phyloP scores from a whole-genome alignment of 2,888 invertebrate genomes.

The Bombyx huttoni region DNA sequence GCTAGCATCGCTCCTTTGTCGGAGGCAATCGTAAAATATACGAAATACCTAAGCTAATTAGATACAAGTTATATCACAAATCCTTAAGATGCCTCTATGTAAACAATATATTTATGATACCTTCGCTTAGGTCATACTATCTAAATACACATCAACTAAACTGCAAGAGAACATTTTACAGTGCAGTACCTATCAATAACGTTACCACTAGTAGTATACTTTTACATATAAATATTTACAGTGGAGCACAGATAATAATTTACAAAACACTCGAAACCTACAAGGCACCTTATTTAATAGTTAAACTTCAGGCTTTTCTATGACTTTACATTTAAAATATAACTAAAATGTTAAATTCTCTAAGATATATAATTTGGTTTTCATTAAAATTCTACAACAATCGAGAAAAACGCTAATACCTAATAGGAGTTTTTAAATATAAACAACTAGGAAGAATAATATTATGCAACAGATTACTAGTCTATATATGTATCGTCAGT shows the following conservation, averaged over 20 bases:
- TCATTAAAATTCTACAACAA: constrained; percentile 69
- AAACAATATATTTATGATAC: constrained; percentile 62
- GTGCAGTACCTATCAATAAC: constrained; percentile 25
- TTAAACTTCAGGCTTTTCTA: constrained; percentile 67
- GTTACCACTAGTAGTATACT: constrained; percentile 65
- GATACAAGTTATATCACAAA: constrained; percentile 69
- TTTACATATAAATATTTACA: constrained; percentile 65
- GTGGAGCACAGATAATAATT: constrained; percentile 64
- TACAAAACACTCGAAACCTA: constrained; percentile 62
- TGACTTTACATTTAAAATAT: constrained; percentile 57
- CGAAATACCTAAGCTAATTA: constrained; percentile 55
- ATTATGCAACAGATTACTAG: constrained; percentile 69
- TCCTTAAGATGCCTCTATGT: constrained; percentile 68
- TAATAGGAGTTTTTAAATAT: constrained; percentile 69
- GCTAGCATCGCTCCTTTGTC: constrained; percentile 23
- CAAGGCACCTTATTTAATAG: constrained; percentile 68
- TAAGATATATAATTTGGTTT: constrained; percentile 72
- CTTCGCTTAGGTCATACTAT: constrained; percentile 49
- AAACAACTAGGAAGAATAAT: constrained; percentile 68
- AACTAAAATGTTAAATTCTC: constrained; percentile 67
- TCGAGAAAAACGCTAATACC: constrained; percentile 60
- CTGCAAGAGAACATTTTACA: constrained; percentile 55
- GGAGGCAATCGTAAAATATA: constrained; percentile 23
- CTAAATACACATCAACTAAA: constrained; percentile 42
- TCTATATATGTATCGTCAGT: constrained; percentile 23